Percentiles rank a stretch among this genome's conserved stretches.
These are phyloP conservation scores for Polypedilum pembai DNA, from an alignment of 1,140 invertebrate genomes.

Conservation along the genomic window DNA sequence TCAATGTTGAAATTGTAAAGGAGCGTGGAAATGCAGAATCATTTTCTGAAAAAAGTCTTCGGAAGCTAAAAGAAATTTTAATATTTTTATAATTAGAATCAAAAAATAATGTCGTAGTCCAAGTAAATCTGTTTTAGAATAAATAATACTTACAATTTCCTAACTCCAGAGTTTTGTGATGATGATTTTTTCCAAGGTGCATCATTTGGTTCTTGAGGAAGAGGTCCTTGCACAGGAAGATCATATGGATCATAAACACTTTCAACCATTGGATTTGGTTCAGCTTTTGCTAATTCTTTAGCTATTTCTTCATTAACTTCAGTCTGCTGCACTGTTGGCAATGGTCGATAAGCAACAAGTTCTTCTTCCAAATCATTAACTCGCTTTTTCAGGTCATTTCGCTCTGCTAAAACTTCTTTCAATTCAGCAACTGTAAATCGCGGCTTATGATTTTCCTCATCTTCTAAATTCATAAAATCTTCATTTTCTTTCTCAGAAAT, in stretches of 20 bases:
- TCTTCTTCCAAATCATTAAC: background rate
- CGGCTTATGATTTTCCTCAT: background rate
- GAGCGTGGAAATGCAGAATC: slow-evolving; percentile 56
- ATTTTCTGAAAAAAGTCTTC: slow-evolving; percentile 60
- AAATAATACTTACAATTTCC: slow-evolving; percentile 77
- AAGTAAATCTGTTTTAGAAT: background rate
- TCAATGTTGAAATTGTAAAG: slow-evolving; percentile 57
- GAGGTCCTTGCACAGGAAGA: slow-evolving; percentile 86
- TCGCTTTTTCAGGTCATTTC: background rate
- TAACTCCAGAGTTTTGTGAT: slow-evolving; percentile 69
- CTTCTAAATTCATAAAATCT: background rate
- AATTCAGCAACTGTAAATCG: background rate
- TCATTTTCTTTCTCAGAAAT: background rate
- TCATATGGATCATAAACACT: slow-evolving; percentile 49
- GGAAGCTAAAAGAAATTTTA: slow-evolving; percentile 49
- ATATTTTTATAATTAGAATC: background rate
- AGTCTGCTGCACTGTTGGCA: too few relatives aligned
- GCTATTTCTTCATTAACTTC: slow-evolving; percentile 32
- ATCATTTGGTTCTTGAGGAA: slow-evolving; percentile 92
- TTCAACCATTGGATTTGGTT: slow-evolving; percentile 21
- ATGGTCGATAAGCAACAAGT: background rate
- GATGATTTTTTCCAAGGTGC: slow-evolving; percentile 79
- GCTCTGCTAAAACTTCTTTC: background rate
- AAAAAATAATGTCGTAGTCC: slow-evolving; percentile 28
- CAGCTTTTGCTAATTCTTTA: slow-evolving; percentile 33